phyloP scores from a whole-genome alignment of 2,113 vertebrate species.

The Pseudorhombus dupliciocellatus region DNA sequence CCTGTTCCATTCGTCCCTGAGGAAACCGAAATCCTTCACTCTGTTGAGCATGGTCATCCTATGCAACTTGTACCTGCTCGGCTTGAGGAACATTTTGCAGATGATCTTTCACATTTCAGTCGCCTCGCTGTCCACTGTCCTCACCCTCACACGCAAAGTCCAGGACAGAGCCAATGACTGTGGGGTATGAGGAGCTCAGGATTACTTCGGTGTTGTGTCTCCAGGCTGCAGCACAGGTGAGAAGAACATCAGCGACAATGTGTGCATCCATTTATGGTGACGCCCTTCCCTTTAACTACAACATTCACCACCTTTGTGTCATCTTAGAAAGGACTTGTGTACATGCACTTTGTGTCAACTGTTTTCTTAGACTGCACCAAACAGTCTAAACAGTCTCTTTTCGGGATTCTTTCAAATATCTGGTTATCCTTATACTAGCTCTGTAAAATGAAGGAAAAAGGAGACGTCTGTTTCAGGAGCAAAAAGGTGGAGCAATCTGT shows the following conservation, averaged over 20 bases:
- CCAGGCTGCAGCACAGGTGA: conserved; percentile 23
- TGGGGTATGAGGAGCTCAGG: conserved; percentile 82
- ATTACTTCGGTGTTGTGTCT: not conserved
- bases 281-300: not conserved
- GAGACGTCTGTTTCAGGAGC: not conserved
- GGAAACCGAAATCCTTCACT: conserved; percentile 83
- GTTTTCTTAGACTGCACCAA: conserved; percentile 22
- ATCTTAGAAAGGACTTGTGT: conserved; percentile 2
- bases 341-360: conserved; percentile 49
- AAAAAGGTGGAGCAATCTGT: conserved; percentile 4
- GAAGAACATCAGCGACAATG: not conserved
- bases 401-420: not conserved
- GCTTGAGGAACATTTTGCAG: conserved; percentile 90
- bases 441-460: not conserved
- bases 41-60: conserved; percentile 82
- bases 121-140: conserved; percentile 85
- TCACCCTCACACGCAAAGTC: conserved; percentile 87
- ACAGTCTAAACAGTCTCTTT: conserved; percentile 7
- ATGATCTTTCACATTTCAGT: conserved; percentile 91
- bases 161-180: conserved; percentile 85
- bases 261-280: not conserved
- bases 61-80: conserved; percentile 89
- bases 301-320: not conserved
- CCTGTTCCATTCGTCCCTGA: conserved; percentile 88
- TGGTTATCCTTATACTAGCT: not conserved